Evolutionary conservation across 2,888 invertebrate genomes (phyloP), one percentile per base, ranked within the genome.

Genomic region (Lysandra bellargus): DNA sequence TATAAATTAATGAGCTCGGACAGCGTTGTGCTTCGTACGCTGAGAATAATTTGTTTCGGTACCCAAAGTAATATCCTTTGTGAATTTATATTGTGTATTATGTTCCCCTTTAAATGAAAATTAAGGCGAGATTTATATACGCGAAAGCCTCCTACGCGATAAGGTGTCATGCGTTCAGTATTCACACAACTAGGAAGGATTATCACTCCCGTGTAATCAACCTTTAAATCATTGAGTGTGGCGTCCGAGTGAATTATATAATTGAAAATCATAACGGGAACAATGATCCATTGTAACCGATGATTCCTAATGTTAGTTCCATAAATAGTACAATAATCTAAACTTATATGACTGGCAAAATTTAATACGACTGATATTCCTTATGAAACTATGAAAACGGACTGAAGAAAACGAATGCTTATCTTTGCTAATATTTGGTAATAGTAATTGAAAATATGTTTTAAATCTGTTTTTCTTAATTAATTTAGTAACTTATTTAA

Each of bases 1-100:
- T 90, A 89, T 89, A 88, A 89, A 88, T 87, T 88, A 89, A 88
- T 87, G 85, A 85, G 84, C 86, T 85, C 86, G 79, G 84, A 84
- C 83, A 83, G 82, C 79, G 78, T 81, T 79, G 82, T 81, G 82
- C 82, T 84, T 83, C 81, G 83, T 83, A 83, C 81, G 83, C 78
- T 78, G 81, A 82, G 30, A 74, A 79, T 80, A 83, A 82, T 83
- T 84, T 82, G 83, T 82, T 80, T 82, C 79, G 57, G 57, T 76
- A 33, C 33, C 30, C 57, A 53, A 53, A 76, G 75, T 75, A 75
- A 76, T 76, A 76, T 17, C 33, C 30, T 30, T 53, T 33, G 33
- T 76, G 76, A 57, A 76, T 76, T 76, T 57, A 76, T 76, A 76
- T 33, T 53, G 14, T 76, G 53, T 57, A 76, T 76, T 76, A 57